phyloP scores from a whole-genome alignment of 2,888 invertebrate species.

The Heliconius sara region DNA sequence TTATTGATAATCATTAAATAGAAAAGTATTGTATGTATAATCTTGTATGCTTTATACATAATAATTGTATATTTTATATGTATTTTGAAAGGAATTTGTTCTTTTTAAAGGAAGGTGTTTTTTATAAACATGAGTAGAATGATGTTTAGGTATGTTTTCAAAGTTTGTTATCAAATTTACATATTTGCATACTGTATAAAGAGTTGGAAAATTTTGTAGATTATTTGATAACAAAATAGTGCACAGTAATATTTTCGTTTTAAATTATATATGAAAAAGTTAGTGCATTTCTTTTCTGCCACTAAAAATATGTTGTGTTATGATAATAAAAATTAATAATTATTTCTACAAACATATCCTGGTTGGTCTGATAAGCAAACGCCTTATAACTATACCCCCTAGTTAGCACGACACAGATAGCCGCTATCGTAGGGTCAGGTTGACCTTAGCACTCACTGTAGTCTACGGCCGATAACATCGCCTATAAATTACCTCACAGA shows the following conservation, averaged over 20 bases:
- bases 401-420: constrained; percentile 71
- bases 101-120: background rate
- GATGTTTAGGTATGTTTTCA: background rate
- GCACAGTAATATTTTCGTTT: background rate
- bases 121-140: background rate
- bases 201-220: background rate
- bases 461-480: constrained; percentile 69
- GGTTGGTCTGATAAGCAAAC: constrained; percentile 51
- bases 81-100: background rate
- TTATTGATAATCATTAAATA: background rate
- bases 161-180: background rate
- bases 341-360: constrained; percentile 40
- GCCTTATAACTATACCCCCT: constrained; percentile 74
- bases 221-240: too few relatives aligned
- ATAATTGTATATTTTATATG: background rate
- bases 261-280: background rate
- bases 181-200: background rate
- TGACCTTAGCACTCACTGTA: constrained; percentile 66
- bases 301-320: background rate
- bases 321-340: background rate
- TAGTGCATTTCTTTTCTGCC: background rate
- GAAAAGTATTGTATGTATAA: background rate
- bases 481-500: constrained; percentile 70
- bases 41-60: background rate
- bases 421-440: constrained; percentile 65